phyloP scores from a whole-genome alignment of 2,797 vertebrate species.

The Synanceia verrucosa region DNA sequence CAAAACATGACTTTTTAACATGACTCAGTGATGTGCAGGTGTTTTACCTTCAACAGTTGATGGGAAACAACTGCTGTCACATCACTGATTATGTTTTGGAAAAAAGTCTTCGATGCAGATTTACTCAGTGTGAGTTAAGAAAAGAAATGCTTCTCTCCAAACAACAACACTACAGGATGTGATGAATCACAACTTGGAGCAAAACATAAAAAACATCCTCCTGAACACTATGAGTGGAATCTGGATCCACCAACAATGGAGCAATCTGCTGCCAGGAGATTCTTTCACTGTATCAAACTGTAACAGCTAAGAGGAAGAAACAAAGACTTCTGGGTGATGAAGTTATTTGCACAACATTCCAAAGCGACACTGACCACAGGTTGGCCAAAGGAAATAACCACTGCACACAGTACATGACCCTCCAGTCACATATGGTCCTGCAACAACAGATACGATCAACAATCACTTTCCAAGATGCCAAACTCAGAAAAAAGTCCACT shows the following conservation, averaged over 20 bases:
- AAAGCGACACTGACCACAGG: not conserved
- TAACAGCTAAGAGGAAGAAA: conserved; percentile 42
- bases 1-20: too few species aligned
- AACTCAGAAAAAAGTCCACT: conserved; percentile 6
- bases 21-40: conserved; percentile 32
- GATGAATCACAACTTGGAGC: conserved; percentile 52
- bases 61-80: conserved; percentile 49
- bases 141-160: not conserved
- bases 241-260: conserved; percentile 60
- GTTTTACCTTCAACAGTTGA: conserved; percentile 28
- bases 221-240: conserved; percentile 45
- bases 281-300: conserved; percentile 1
- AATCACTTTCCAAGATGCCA: conserved; percentile 19
- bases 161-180: conserved; percentile 51
- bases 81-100: not conserved
- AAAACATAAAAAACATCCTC: conserved; percentile 68
- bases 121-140: not conserved
- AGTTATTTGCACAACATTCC: conserved; percentile 34
- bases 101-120: not conserved
- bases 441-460: conserved; percentile 23
- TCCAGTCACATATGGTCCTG: not conserved
- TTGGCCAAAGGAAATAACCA: conserved; percentile 6
- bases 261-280: conserved; percentile 41
- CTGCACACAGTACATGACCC: conserved; percentile 12
- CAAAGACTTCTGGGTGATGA: conserved; percentile 46